Evolutionary conservation across 2,113 vertebrate genomes (phyloP).

Genomic region (Monopterus albus): DNA sequence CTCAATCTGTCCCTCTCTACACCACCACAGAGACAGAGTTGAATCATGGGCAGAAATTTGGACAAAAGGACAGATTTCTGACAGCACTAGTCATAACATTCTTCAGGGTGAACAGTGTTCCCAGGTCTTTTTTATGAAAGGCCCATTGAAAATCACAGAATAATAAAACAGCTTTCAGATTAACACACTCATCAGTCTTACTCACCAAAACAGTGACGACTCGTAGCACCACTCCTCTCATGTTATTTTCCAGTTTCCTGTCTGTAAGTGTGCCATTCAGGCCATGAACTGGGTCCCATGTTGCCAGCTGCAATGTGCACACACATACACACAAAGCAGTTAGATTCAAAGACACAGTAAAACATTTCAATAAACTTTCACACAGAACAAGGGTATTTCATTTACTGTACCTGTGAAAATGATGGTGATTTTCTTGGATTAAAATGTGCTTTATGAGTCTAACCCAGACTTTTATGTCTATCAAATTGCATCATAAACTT

Average conservation of each 20-base stretch:
- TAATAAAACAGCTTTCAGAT: background rate
- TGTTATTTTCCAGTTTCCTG: conserved; percentile 97
- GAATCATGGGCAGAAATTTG: conserved; percentile 29
- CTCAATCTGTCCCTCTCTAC: conserved; percentile 11
- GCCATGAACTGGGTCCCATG: conserved; percentile 95
- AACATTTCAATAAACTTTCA: background rate
- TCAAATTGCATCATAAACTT: conserved; percentile 61
- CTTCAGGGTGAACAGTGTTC: conserved; percentile 3
- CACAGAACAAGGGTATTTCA: too few species aligned
- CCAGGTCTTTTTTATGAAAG: conserved; percentile 2
- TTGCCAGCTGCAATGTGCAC: conserved; percentile 90
- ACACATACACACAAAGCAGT: conserved; percentile 8
- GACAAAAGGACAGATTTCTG: conserved; percentile 18
- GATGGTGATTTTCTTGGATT: conserved; percentile 14
- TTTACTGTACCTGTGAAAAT: conserved; percentile 1
- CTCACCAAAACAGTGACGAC: conserved; percentile 98
- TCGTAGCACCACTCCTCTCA: conserved; percentile 94
- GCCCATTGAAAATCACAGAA: background rate
- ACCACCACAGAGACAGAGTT: conserved; percentile 6
- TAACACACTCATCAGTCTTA: conserved; percentile 10
- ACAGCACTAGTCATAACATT: conserved; percentile 19
- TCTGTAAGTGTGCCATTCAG: conserved; percentile 96
- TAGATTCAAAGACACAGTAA: conserved; percentile 6
- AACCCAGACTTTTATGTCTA: conserved; percentile 16
- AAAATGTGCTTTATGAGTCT: conserved; percentile 16